phyloP scores from a whole-genome alignment of 2,888 invertebrate species.

The Idaea dimidiata region DNA sequence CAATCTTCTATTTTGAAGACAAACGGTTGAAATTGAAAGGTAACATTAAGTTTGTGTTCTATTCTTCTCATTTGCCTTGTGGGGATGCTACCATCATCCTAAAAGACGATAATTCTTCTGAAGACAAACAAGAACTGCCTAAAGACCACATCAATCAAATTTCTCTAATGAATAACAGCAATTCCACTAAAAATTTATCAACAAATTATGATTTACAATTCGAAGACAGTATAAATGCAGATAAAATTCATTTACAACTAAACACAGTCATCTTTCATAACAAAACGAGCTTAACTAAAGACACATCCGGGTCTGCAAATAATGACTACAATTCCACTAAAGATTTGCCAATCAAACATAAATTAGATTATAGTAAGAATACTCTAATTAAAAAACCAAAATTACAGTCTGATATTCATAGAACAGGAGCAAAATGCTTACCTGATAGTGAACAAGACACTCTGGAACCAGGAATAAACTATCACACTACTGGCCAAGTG shows the following conservation, averaged over 20 bases:
- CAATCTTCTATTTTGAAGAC: slow-evolving; percentile 51
- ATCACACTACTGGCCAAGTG: slow-evolving; percentile 86
- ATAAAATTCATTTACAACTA: neutral
- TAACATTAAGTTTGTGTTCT: slow-evolving; percentile 88
- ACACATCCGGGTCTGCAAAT: neutral
- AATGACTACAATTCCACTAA: neutral
- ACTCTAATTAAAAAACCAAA: slow-evolving; percentile 41
- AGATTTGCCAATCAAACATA: slow-evolving; percentile 37
- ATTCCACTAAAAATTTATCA: neutral
- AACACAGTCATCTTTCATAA: neutral
- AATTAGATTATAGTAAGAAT: slow-evolving; percentile 36
- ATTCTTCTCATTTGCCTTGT: slow-evolving; percentile 93
- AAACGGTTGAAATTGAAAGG: slow-evolving; percentile 75
- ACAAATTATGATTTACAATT: neutral
- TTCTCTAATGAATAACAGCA: neutral
- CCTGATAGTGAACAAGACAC: slow-evolving; percentile 79
- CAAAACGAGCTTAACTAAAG: neutral
- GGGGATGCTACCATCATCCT: slow-evolving; percentile 95
- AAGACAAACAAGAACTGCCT: slow-evolving; percentile 37
- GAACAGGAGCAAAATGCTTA: slow-evolving; percentile 96
- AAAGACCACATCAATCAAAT: neutral
- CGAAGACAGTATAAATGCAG: neutral
- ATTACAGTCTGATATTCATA: slow-evolving; percentile 67
- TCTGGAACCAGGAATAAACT: slow-evolving; percentile 76
- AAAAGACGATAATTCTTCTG: slow-evolving; percentile 53